These are phyloP conservation scores for Heliothis peltigera DNA, from an alignment of 2,888 invertebrate genomes.

Conservation along the genomic window DNA sequence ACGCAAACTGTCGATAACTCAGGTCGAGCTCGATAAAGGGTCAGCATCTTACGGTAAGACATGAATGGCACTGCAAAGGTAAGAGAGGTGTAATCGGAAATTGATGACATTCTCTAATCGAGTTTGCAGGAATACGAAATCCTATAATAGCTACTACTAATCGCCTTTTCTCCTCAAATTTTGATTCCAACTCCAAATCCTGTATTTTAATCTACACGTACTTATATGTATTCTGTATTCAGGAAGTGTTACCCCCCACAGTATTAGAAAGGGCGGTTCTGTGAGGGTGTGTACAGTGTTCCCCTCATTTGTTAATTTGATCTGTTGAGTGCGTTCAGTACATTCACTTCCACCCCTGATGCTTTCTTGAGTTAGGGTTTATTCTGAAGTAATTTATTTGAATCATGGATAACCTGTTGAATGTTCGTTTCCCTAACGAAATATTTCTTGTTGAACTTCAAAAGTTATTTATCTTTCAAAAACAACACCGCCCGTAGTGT, in stretches of 20 bases:
- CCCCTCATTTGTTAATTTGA: slow-evolving; percentile 21
- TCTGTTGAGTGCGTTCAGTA: slow-evolving; percentile 2
- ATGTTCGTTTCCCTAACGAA: not conserved
- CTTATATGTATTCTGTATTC: not conserved
- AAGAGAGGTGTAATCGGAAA: not conserved
- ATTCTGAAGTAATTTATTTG: not conserved
- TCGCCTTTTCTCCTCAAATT: no score
- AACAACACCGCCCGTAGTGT: not conserved
- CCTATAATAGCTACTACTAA: no score
- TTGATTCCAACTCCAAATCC: not conserved
- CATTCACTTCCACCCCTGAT: slow-evolving; percentile 2
- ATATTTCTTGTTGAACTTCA: not conserved
- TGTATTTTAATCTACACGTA: not conserved
- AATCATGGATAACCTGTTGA: not conserved
- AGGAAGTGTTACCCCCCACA: slow-evolving; percentile 1
- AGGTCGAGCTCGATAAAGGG: slow-evolving; percentile 45
- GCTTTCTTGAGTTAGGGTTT: not conserved
- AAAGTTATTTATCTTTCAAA: not conserved
- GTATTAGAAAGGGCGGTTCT: slow-evolving; percentile 19
- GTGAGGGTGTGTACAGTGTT: slow-evolving; percentile 24
- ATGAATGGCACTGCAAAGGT: slow-evolving; percentile 40
- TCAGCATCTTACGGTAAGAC: slow-evolving; percentile 46
- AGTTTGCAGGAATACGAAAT: not conserved
- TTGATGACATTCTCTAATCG: not conserved
- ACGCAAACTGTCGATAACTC: slow-evolving; percentile 55